Conservation (phyloP, 2,113 vertebrate species). For the Maccullochella peelii region DNA sequence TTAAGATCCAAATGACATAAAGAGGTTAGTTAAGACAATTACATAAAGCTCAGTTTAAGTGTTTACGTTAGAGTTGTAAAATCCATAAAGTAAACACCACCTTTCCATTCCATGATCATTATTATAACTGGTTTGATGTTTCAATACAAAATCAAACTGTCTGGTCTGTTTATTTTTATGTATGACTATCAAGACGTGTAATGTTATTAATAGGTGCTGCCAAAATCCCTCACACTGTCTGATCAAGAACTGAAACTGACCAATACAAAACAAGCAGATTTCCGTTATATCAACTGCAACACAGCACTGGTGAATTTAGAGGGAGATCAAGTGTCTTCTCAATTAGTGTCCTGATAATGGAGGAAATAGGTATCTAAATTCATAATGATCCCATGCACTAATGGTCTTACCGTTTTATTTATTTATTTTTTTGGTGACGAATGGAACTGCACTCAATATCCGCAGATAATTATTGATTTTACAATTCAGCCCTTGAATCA, state of each 20-base stretch:
- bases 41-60: no score
- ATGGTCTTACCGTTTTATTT: slow-evolving; percentile 8
- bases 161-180: background rate
- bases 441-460: slow-evolving; percentile 12
- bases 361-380: slow-evolving; percentile 39
- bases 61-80: background rate
- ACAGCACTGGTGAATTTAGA: background rate
- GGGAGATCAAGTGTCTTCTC: background rate
- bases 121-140: background rate
- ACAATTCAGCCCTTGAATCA: slow-evolving; percentile 9
- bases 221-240: background rate
- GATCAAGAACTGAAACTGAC: background rate
- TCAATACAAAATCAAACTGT: no score
- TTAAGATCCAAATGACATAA: background rate
- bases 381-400: slow-evolving; percentile 18
- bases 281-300: background rate
- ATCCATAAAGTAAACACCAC: background rate
- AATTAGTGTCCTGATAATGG: slow-evolving; percentile 10
- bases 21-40: background rate
- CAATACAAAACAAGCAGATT: background rate
- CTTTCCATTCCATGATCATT: no score
- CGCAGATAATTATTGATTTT: slow-evolving; percentile 63
- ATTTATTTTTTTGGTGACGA: slow-evolving; percentile 23
- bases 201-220: background rate
- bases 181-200: background rate